Evolutionary conservation across 2,797 vertebrate species (phyloP), one percentile per base, ranked within the genome.

Genomic region (Ctenosaura bakeri): DNA sequence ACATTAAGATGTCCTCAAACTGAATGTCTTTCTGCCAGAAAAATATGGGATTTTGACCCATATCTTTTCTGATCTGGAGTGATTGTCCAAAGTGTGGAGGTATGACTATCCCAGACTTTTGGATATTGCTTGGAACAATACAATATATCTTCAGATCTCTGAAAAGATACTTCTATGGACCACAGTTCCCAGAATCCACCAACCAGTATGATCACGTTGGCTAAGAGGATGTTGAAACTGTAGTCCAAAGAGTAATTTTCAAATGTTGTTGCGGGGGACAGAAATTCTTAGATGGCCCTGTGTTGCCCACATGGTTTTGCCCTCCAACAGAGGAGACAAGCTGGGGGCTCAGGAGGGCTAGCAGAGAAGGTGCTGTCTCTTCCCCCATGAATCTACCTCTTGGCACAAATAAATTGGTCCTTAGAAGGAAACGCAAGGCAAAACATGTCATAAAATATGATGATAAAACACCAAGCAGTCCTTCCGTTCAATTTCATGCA

Each of bases 401-500:
- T 50, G 56, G 14, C 76, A 64, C 74, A 93, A 24, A 2, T 92
- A 90, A 91, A 89, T 89, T 87, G 42, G 79, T 93, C 69, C 14
- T 8, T 77, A 35, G 83, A 88, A 91, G 88, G 92, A 92, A 93
- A 95, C 91, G 90, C 89, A 89, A 95, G 62, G 69, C 85, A 94
- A 94, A 85, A n/a, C 90, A 87, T 94, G 89, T 85, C 89, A 64
- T 94, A 90, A 95, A 93, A 91, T 88, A 90, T 7, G 76, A 88
- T 90, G 93, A 81, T 62, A 95, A 93, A 96, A 93, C 92, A 91
- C 77, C 26, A 81, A 91, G 85, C 89, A 92, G 59, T 90, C 62
- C 80, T 92, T 90, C 92, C 54, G 88, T 94, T 94, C 89, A 88
- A 78, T 95, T 96, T 96, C 90, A 87, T 83, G 91, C 12, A 10